Evolutionary conservation across 2,888 invertebrate species (phyloP), one percentile per base, ranked within the genome.

Genomic region (Crossocerus cetratus): DNA sequence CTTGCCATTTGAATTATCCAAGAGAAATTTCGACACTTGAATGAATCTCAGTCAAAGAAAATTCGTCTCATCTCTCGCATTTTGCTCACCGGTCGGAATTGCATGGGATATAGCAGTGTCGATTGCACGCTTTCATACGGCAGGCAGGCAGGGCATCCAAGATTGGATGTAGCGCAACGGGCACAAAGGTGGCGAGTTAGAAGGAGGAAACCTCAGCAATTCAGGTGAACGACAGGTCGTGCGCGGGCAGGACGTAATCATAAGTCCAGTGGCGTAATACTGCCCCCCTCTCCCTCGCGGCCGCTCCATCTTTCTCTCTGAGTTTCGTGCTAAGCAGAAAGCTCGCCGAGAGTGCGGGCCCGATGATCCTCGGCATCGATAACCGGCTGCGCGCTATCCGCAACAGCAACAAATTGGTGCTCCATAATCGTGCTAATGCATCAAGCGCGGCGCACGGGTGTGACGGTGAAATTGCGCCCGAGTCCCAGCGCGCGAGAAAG

Each of bases 361-460:
- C 80, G 62, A 42, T 65, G 86, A 86, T 86, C 83, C 82, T 74
- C 72, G 70, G 69, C 77, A 63, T 78, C 79, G 86, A 86, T 86
- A 86, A 81, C 83, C 71, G 66, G 70, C 72, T n/a, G n/a, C 73
- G 78, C 32, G 32, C 63, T 83, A 83, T 84, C 82, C 81, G 81
- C 80, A 80, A 81, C 84, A 75, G 73, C 82, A 82, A 87, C 86
- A 85, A 88, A 88, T 88, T 87, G 87, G 86, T 84, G 83, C 82
- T 80, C 84, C 81, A 84, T 88, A 87, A 88, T 88, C 87, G 86
- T 72, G 83, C 84, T 84, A 84, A 87, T 88, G 84, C 86, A 88
- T 87, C 88, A 86, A 86, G 75, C 80, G 72, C 77, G 75, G 69
- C 62, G 76, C 77, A 77, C 76, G 73, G 78, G 84, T 87, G 86